Base-by-base conservation (phyloP, 2,888 invertebrate genomes). In the Endotricha flammealis region DNA sequence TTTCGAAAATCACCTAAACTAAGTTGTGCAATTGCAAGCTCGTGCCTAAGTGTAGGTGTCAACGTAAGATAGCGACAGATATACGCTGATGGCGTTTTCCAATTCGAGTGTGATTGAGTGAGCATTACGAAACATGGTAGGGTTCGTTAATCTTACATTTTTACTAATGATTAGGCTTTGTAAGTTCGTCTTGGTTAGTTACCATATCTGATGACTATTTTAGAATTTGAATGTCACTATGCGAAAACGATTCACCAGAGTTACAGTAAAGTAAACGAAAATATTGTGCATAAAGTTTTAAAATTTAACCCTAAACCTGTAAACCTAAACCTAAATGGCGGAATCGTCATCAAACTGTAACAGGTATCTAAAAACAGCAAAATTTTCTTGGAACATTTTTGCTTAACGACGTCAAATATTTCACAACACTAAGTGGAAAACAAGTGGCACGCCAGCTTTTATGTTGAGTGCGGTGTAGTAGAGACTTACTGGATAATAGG, bases 11-110 rank as follows among this genome's bases (percentile, higher is more conserved):
- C 64, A 55, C 51, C 64, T 64, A 59, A 61, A 54, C 55, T 55
- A 52, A 47, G 55, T 81, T 80, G 74, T 66, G 74, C 64, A 79
- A 78, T 74, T 71, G 64, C 57, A 48, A 57, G 44, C 29, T 40
- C 48, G 46, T 38, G 44, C 33, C 42, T 50, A 65, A 67, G 68
- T 70, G 68, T 64, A 59, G 61, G 69, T 66, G 73, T 65, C 57
- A 41, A 36, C 42, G 39, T 16, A 44, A 51, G 76, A 78, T 77
- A 80, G 58, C 46, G 48, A 42, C 48, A 54, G 54, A 69, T 57
- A 52, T 53, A 61, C 60, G 61, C 47, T 65, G 63, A 67, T 64
- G 62, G 56, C 42, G 51, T 48, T 55, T 55, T 53, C 53, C 51
- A 53, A 48, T 57, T 35, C 48, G 33, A 59, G 47, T 46, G 49